Evolutionary conservation across 2,888 invertebrate genomes (phyloP).

Genomic region (Drosophila barbarae): DNA sequence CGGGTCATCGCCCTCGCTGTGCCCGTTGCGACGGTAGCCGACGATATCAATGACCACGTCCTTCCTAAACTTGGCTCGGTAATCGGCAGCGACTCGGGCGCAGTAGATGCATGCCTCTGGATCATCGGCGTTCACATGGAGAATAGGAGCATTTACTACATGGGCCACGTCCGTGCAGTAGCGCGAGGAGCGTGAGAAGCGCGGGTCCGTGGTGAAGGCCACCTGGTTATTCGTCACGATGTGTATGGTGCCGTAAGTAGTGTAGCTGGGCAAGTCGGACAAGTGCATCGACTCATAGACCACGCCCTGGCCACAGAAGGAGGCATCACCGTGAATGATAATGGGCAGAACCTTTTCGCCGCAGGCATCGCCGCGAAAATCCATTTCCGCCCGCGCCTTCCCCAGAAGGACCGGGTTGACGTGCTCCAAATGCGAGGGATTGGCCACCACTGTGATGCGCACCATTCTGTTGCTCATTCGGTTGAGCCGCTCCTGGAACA

Average conservation of each 20-base stretch:
- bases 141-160: not conserved
- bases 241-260: not conserved
- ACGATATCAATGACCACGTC: not conserved
- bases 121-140: not conserved
- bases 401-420: not conserved
- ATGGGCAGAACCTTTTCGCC: not conserved
- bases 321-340: not conserved
- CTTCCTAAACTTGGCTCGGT: not conserved
- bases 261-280: not conserved
- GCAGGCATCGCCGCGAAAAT: not conserved
- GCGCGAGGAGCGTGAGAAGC: not conserved
- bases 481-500: not conserved
- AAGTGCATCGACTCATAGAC: not conserved
- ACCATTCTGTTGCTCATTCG: not conserved
- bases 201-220: not conserved
- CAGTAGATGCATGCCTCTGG: not conserved
- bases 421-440: not conserved
- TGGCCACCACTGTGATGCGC: not conserved
- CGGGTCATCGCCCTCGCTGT: not conserved
- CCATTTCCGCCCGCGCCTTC: not conserved
- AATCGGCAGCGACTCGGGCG: not conserved
- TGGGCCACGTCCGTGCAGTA: not conserved
- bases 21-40: not conserved
- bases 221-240: not conserved
- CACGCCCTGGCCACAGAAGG: conserved; percentile 1